These are phyloP conservation scores for Cheilosia vernalis DNA, from an alignment of 2,888 invertebrate species.

Conservation along the genomic window DNA sequence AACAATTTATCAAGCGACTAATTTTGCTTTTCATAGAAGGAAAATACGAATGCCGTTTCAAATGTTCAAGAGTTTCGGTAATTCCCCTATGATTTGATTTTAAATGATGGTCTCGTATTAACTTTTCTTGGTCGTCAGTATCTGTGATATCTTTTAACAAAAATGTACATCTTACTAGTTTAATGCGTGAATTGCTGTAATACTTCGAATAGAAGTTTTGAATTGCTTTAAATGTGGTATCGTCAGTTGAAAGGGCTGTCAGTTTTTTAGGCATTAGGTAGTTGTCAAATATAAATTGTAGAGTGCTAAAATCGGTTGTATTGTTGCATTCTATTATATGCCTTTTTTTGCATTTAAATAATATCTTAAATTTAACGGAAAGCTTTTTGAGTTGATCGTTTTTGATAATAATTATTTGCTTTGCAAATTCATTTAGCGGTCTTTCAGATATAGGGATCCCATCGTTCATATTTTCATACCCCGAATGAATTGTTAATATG, in stretches of 20 bases:
- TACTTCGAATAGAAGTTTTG: not conserved
- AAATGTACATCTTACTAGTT: too few species aligned
- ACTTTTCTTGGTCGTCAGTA: constrained; percentile 18
- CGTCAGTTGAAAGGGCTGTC: constrained; percentile 20
- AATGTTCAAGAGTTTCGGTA: constrained; percentile 9
- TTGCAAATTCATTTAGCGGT: constrained; percentile 25
- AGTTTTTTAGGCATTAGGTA: constrained; percentile 9
- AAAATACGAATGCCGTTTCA: constrained; percentile 34
- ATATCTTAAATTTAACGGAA: not conserved
- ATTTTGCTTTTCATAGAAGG: constrained; percentile 33
- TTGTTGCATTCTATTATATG: not conserved
- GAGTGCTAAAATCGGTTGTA: not conserved
- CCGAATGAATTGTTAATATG: too few species aligned
- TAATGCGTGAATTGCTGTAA: constrained; percentile 19
- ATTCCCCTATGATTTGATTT: constrained; percentile 42
- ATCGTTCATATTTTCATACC: constrained; percentile 21
- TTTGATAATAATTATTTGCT: constrained; percentile 5
- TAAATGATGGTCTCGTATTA: constrained; percentile 27
- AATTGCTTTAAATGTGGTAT: constrained; percentile 6
- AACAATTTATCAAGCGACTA: constrained; percentile 41
- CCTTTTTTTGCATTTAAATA: constrained; percentile 25
- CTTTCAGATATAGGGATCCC: constrained; percentile 45
- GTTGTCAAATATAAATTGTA: constrained; percentile 7
- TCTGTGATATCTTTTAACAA: constrained; percentile 14
- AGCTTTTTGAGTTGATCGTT: not conserved